Evolutionary conservation across 2,797 vertebrate genomes (phyloP), one percentile per base, ranked within the genome.

Genomic region (Notolabrus celidotus): DNA sequence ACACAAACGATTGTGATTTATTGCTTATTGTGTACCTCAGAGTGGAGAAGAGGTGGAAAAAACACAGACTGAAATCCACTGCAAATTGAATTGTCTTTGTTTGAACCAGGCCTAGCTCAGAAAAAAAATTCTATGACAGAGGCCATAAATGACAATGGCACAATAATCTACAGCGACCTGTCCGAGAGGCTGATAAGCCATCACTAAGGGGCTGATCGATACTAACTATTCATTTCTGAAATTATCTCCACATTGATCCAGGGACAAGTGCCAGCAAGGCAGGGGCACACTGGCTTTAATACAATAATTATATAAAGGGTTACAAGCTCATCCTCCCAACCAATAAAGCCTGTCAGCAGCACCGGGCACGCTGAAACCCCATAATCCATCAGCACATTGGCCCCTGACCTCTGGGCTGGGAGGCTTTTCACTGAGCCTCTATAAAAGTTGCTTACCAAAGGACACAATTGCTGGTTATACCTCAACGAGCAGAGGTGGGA

Each of bases 171-270:
- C 95, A 91, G 93, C 91, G 90, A 95, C 95, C 94, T 95, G 96
- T 96, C 94, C 86, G 69, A 85, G 92, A 93, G 91, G 86, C 96
- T 95, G 97, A 97, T 97, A 97, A 97, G 96, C 86, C 95, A 94
- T 94, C 96, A 92, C 95, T 93, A 92, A 92, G 84, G 94, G 93
- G 92, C 93, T 93, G 93, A 96, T 99, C 98, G 94, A 99, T 99
- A 95, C 96, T 97, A 98, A 99, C 97, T 99, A 99, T 99, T 99
- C 96, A 98, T 99, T 99, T 99, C 95, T 97, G 95, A 98, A 99
- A 99, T 99, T 96, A 99, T 99, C 97, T 98, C 95, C 96, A 95
- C 97, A 99, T 99, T 98, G 98, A 99, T 99, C 96, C 96, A 68
- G 92, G 95, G 94, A 95, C 95, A 96, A 97, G 95, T 92, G 91